A percentile compares a stretch with the other conserved stretches of the same genome.
Evolutionary conservation across 2,797 vertebrate genomes (phyloP).

Genomic region (Lateolabrax maculatus): DNA sequence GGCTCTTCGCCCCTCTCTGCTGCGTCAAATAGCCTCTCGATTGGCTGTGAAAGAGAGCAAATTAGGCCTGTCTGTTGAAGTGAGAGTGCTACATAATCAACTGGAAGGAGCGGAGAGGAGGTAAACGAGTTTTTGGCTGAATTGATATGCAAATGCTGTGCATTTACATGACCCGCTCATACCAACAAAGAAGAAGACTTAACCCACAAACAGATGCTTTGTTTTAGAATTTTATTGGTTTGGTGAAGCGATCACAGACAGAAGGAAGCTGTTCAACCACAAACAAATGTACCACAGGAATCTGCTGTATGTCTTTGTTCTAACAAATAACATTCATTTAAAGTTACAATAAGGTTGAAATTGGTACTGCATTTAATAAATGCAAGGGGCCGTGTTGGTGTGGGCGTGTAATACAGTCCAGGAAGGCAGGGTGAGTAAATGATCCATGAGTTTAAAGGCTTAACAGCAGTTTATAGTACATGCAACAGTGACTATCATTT

Average conservation of each 20-base stretch:
- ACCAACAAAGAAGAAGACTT: conserved; percentile 46
- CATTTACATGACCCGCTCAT: conserved; percentile 57
- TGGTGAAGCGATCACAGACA: not conserved
- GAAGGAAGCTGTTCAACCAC: not conserved
- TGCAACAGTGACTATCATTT: not conserved
- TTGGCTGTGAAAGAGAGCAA: conserved; percentile 68
- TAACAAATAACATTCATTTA: not conserved
- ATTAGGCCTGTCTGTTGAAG: conserved; percentile 67
- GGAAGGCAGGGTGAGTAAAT: too few relatives aligned
- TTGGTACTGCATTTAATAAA: too few relatives aligned
- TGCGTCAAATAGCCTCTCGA: conserved; percentile 61
- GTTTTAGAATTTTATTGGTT: conserved; percentile 32
- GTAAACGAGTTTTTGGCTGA: conserved; percentile 62
- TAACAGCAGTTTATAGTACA: too few relatives aligned
- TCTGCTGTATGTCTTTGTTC: not conserved
- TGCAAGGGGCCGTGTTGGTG: too few relatives aligned
- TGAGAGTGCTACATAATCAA: conserved; percentile 73
- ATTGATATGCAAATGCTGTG: conserved; percentile 69
- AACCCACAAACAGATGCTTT: conserved; percentile 61
- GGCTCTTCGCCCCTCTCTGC: too few relatives aligned
- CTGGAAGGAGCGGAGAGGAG: conserved; percentile 57
- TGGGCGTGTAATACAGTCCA: too few relatives aligned
- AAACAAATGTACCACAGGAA: not conserved
- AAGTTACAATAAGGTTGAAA: too few relatives aligned
- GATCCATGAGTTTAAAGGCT: too few relatives aligned